Evolutionary conservation across 2,113 vertebrate genomes (phyloP).

Genomic region (Anthoscopus minutus): DNA sequence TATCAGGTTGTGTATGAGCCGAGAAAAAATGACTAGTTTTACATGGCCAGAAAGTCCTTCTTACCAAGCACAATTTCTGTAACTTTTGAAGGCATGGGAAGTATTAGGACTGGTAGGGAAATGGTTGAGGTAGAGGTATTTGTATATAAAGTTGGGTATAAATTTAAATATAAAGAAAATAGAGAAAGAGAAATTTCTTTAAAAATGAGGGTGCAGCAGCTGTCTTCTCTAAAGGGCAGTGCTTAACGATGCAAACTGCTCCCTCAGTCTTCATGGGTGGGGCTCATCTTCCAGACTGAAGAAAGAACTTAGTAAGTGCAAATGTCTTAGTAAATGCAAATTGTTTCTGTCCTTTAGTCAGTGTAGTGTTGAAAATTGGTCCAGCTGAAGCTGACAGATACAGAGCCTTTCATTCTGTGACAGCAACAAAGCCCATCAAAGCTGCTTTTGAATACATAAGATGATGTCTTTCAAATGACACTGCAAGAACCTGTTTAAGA

Average conservation of each 20-base stretch:
- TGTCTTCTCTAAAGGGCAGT: background rate
- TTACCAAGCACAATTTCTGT: rapidly evolving
- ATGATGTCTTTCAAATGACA: background rate
- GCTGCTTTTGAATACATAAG: background rate
- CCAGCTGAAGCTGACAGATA: background rate
- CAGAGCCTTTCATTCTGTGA: background rate
- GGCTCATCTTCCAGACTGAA: background rate
- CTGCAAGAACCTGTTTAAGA: background rate
- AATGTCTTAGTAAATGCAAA: background rate
- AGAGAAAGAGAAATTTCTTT: background rate
- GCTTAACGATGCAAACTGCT: background rate
- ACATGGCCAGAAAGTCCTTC: background rate
- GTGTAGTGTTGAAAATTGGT: background rate
- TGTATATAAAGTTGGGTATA: background rate
- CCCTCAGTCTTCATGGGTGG: background rate
- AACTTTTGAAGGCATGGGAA: background rate
- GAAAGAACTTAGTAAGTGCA: background rate
- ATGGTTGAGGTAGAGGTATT: background rate
- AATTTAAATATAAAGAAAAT: no score
- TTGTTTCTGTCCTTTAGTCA: background rate
- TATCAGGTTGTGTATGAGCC: background rate
- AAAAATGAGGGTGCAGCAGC: background rate
- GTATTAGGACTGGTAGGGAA: background rate
- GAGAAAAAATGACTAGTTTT: background rate
- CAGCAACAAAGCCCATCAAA: background rate